A percentile compares a stretch with the other conserved stretches of the same genome.
Conservation (phyloP, 2,888 invertebrate genomes). For the Eilema caniola region DNA sequence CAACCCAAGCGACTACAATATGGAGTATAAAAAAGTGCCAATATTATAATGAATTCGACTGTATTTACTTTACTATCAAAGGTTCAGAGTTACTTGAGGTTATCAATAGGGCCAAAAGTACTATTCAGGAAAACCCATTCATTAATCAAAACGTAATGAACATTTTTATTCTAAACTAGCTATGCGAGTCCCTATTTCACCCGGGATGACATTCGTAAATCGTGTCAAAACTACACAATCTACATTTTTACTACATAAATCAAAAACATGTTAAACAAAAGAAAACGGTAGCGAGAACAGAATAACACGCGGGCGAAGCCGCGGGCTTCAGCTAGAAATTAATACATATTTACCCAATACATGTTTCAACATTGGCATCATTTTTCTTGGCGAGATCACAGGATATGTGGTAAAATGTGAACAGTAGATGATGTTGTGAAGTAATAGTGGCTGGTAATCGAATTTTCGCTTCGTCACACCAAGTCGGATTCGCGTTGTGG, state of each 20-base stretch:
- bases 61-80: not conserved
- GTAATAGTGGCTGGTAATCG: constrained; percentile 95
- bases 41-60: not conserved
- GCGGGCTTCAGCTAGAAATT: too few relatives aligned
- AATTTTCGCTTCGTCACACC: constrained; percentile 98
- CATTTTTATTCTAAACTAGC: too few relatives aligned
- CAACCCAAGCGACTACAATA: too few relatives aligned
- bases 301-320: too few relatives aligned
- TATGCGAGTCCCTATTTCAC: too few relatives aligned
- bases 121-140: not conserved
- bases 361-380: constrained; percentile 92
- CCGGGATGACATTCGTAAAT: too few relatives aligned
- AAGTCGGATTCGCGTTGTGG: constrained; percentile 95
- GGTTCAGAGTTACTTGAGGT: not conserved
- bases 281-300: too few relatives aligned
- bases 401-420: constrained; percentile 98
- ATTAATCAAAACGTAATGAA: not conserved
- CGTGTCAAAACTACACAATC: too few relatives aligned
- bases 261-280: too few relatives aligned
- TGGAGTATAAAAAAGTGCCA: too few relatives aligned
- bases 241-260: too few relatives aligned
- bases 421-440: constrained; percentile 95
- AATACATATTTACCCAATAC: constrained; percentile 92
- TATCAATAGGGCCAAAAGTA: not conserved
- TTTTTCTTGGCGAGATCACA: constrained; percentile 95